Base-by-base conservation (phyloP, 2,797 vertebrate genomes). In the Natrix natrix region DNA sequence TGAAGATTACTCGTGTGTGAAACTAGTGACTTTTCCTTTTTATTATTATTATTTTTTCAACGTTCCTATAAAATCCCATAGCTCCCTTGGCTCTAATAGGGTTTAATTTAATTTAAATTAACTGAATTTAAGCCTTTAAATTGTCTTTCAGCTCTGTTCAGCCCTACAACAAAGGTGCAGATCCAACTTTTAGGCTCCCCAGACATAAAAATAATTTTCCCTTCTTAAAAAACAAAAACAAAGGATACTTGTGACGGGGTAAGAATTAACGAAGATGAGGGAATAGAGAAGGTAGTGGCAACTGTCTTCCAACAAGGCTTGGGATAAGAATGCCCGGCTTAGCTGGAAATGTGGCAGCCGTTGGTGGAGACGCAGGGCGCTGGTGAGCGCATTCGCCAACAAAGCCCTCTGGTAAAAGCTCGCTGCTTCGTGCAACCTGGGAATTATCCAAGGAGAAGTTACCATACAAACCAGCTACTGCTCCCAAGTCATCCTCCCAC, bases 191-290 rank as follows among this genome's bases (percentile, higher is more conserved):
- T 14, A 8, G 17, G n/a, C 56, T 61, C 74, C 28, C 17, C 10
- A 20, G 20, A n/a, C 48, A 24, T 12, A n/a, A 12, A 66, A n/a
- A 61, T 26, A 61, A 61, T 10, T 11, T 7, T 2, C 86, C 43
- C 57, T 28, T 90, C 69, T 61, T 26, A 12, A 63, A 61, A 59
- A n/a, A n/a, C n/a, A n/a, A n/a, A 94, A 93, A 97, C 48, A 48
- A 78, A 98, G 99, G 99, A 99, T 99, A 99, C 99, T 99, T 87
- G 99, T 99, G 95, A 99, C 99, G 63, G 99, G 99, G 95, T 99
- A 99, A 78, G 99, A 99, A 97, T 99, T 99, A 96, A 99, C 99
- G 94, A 99, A 98, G 97, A 99, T 99, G 96, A 99, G 99, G 0
- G 99, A 99, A 96, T 99, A 99, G 32, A 99, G 96, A 96, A 99